phyloP scores from a whole-genome alignment of 2,113 vertebrate genomes.

The Sceloporus undulatus region DNA sequence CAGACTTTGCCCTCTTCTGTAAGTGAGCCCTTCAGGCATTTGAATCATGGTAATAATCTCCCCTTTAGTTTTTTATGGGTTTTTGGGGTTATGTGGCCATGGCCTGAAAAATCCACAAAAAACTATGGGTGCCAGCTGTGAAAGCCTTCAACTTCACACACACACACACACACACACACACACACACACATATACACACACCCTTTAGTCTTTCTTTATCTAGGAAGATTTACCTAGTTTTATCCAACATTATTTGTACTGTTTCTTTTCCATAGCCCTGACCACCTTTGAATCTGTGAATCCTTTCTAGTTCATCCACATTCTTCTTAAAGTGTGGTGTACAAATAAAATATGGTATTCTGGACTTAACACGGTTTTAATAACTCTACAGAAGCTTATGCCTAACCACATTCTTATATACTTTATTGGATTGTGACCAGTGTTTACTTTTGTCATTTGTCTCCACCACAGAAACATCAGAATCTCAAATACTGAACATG shows the following conservation, averaged over 20 bases:
- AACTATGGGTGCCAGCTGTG: too few relatives aligned
- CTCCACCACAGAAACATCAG: neutral
- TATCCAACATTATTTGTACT: neutral
- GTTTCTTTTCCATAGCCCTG: neutral
- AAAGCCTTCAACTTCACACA: too few relatives aligned
- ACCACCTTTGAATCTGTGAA: neutral
- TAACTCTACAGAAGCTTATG: neutral
- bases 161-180: too few relatives aligned
- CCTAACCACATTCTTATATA: slow-evolving; percentile 12
- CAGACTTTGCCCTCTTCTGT: neutral
- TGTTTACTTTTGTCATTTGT: neutral
- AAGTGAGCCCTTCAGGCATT: neutral
- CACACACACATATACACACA: too few relatives aligned
- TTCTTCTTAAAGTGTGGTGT: neutral
- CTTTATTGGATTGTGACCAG: neutral
- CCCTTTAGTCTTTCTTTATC: neutral
- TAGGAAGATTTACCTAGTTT: neutral
- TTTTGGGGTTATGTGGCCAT: too few relatives aligned
- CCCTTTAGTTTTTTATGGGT: too few relatives aligned
- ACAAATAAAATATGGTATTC: neutral
- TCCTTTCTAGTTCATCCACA: neutral
- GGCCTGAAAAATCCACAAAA: too few relatives aligned
- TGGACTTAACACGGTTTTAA: neutral
- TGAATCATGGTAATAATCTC: neutral
- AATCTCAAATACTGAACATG: neutral